Base-by-base conservation (phyloP, 2,113 vertebrate species). In the Actinemys pallida region DNA sequence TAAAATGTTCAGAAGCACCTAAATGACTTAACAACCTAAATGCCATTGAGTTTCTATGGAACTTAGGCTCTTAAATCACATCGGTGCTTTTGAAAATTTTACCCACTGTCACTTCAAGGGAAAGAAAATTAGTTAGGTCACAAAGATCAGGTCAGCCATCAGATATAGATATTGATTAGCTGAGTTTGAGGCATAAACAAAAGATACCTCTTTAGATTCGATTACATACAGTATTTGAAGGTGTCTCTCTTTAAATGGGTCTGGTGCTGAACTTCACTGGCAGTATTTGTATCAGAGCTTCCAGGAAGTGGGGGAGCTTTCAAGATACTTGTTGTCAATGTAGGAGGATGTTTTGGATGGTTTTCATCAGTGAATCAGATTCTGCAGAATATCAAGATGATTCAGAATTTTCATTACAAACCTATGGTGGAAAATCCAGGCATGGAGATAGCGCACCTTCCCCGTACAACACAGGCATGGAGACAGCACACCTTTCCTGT, bases 361-460 rank as follows among this genome's bases (percentile, higher is more conserved):
- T 94, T 97, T 97, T 95, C 96, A 95, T 94, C 91, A 72, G 90
- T 96, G 95, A 96, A 95, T 95, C 94, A 97, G 93, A 90, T 93
- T 84, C 92, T 91, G 79, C 59, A 85, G 87, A 94, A 90, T 82
- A 92, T 78, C 83, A 53, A 75, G 89, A 47, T 31, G 25, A 79
- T 91, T 90, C 84, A 62, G 83, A 59, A 47, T 53, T 92, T 92
- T 93, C 78, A 72, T 42, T 76, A 47, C 54, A 5, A 85, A 35
- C 72, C 72, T 65, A 17, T 56, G 35, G 85, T 82, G 50, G 45
- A 86, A 35, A 0, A 12, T n/a, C 50, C 52, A 50, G 88, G 50
- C 84, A 5, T 14, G 9, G 91, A 84, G 84, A 82, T 88, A 93
- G 8, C 19, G 4, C 0, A 2, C n/a, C 5, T 52, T 27, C 0